Evolutionary conservation across 2,113 vertebrate genomes (phyloP), one percentile per base, ranked within the genome.

Genomic region (Peromyscus leucopus): DNA sequence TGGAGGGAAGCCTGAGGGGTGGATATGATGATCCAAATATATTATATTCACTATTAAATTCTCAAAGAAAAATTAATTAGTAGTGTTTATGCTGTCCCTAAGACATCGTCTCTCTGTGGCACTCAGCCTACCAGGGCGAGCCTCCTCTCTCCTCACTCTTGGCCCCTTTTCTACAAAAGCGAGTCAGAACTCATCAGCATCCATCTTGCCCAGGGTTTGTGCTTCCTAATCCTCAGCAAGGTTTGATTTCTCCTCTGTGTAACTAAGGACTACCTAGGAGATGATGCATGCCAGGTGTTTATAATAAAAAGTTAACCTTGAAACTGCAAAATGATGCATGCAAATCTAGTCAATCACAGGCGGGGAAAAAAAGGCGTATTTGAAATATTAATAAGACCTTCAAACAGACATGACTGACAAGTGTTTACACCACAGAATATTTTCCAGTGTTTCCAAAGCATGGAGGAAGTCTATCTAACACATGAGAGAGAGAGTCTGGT

Each of bases 301-400:
- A 78, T 83, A 76, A 87, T 46, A 89, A 96, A 87, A 92, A 28
- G 61, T 21, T 89, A n/a, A 74, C 46, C 33, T 65, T 84, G 51
- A 63, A 22, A 36, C 28, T 36, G 71, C 48, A 69, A 92, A 95
- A 89, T 17, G 8, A 15, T 9, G 15, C 36, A 33, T 90, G 46
- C 59, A 71, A 96, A 76, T 87, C 33, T 65, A 67, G 3, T 46
- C 74, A 24, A 2, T 74, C 57, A 75, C 22, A 36, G 80, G 11
- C 24, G 82, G 11, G 17, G 26, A 36, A 31, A 16, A 86, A 87
- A 31, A 78, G 71, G 36, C 36, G 11, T 74, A 61, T 10, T 72
- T 86, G 51, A 39, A 48, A 72, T 72, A 79, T n/a, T 92, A 95
- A 36, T 28, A 80, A 36, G 46, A 88, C 46, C 63, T 63, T 61